Percentiles rank a stretch among this genome's conserved stretches.
Evolutionary conservation across 2,113 vertebrate genomes (phyloP).

Genomic region (Sciurus niger): DNA sequence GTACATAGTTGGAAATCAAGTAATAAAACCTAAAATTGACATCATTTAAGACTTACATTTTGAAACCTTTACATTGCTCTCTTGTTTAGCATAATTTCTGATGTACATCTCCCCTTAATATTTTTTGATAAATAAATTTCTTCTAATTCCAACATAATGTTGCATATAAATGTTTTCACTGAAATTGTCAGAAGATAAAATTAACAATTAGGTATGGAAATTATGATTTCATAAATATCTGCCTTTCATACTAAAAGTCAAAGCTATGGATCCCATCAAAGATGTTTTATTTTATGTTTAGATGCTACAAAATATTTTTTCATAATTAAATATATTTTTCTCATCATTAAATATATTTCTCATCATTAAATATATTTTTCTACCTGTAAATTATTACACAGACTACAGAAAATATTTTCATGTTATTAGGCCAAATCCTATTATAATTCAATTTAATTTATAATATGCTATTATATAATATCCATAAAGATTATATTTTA

Average conservation of each 20-base stretch:
- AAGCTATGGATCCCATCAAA: not conserved
- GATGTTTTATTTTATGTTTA: not conserved
- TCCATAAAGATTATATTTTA: not conserved
- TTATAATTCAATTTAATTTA: not conserved
- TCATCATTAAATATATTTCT: not conserved
- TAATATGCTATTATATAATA: not conserved
- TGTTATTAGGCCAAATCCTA: not conserved
- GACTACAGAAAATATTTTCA: not conserved
- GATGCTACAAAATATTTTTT: not conserved
- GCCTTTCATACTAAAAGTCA: not conserved
- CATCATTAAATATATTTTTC: conserved; percentile 1
- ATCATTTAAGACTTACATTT: not conserved
- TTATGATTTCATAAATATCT: not conserved
- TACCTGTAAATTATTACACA: not conserved
- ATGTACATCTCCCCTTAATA: not conserved
- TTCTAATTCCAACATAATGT: not conserved
- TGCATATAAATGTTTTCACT: not conserved
- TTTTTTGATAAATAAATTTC: conserved; percentile 36
- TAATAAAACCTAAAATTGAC: not conserved
- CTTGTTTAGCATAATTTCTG: not conserved
- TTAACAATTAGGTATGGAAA: not conserved
- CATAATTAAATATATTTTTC: conserved; percentile 3
- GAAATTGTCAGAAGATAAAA: conserved; percentile 18
- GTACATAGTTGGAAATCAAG: not conserved
- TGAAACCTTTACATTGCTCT: not conserved